phyloP scores from a whole-genome alignment of 2,888 invertebrate genomes.

The Anthophora plumipes region DNA sequence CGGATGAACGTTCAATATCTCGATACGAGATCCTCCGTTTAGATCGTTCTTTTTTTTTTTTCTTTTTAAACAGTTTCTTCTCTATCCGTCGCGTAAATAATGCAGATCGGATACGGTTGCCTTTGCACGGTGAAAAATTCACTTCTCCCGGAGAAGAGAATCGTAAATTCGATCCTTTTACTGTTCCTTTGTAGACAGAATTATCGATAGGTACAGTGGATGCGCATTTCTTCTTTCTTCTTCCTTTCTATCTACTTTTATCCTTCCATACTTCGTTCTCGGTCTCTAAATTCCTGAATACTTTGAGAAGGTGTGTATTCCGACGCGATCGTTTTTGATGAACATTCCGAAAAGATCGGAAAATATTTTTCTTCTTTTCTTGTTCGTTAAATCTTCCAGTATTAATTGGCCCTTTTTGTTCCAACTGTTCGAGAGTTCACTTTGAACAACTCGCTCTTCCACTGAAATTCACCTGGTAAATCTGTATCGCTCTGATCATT shows the following conservation, averaged over 20 bases:
- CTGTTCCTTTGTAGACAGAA: slow-evolving; percentile 24
- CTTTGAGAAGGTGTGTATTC: background rate
- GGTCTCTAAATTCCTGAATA: background rate
- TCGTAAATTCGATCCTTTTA: slow-evolving; percentile 25
- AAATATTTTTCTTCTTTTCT: slow-evolving; percentile 1
- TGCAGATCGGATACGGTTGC: background rate
- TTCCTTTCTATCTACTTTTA: background rate
- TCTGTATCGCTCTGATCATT: slow-evolving; percentile 10
- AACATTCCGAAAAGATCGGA: no score
- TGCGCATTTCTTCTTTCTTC: background rate
- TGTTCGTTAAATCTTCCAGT: background rate
- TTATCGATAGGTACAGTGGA: slow-evolving; percentile 19
- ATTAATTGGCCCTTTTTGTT: background rate
- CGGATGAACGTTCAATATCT: background rate
- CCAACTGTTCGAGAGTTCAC: background rate
- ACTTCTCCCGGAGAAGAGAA: background rate
- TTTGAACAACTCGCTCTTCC: background rate
- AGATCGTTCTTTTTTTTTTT: no score
- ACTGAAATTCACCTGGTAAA: background rate
- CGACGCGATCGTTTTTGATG: no score
- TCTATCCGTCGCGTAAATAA: background rate
- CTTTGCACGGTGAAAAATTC: slow-evolving; percentile 16
- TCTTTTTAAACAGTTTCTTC: background rate
- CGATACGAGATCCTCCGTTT: background rate
- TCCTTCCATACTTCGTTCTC: background rate